Conservation (phyloP, 2,113 vertebrate species). For the Mionectes macconnelli region DNA sequence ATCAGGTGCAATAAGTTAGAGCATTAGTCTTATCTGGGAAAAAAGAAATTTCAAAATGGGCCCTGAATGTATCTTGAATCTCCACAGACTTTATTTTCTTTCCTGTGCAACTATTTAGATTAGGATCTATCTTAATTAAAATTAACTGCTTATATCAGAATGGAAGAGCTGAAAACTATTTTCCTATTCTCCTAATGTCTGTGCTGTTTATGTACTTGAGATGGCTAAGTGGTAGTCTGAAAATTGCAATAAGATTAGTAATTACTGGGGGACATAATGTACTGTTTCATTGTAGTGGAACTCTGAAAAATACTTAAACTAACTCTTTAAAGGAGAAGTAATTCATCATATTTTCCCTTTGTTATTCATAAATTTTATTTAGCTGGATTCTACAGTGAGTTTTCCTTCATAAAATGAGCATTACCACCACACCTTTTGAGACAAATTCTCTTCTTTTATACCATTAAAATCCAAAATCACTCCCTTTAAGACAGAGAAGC, state of each 20-base stretch:
- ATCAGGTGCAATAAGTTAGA: background rate
- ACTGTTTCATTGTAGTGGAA: background rate
- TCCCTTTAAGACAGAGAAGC: background rate
- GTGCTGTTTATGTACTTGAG: slow-evolving; percentile 43
- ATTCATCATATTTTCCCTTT: background rate
- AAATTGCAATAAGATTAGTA: slow-evolving; percentile 46
- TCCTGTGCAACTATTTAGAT: background rate
- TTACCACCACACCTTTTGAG: background rate
- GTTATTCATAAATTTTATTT: background rate
- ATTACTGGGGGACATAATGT: slow-evolving; percentile 30
- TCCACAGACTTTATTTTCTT: background rate
- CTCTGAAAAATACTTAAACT: background rate
- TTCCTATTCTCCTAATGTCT: slow-evolving; percentile 3
- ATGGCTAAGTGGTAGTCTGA: slow-evolving; percentile 35
- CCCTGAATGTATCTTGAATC: background rate
- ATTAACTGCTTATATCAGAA: slow-evolving; percentile 34
- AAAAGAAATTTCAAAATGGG: background rate
- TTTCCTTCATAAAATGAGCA: background rate
- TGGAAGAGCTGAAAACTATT: slow-evolving; percentile 35
- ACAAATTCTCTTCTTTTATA: background rate
- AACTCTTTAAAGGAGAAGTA: background rate
- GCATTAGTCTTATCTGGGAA: background rate
- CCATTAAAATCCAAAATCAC: background rate
- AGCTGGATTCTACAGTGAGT: background rate
- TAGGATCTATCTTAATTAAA: slow-evolving; percentile 38